These are phyloP conservation scores for Rhorus exstirpatorius DNA, from an alignment of 2,888 invertebrate species.

Conservation along the genomic window DNA sequence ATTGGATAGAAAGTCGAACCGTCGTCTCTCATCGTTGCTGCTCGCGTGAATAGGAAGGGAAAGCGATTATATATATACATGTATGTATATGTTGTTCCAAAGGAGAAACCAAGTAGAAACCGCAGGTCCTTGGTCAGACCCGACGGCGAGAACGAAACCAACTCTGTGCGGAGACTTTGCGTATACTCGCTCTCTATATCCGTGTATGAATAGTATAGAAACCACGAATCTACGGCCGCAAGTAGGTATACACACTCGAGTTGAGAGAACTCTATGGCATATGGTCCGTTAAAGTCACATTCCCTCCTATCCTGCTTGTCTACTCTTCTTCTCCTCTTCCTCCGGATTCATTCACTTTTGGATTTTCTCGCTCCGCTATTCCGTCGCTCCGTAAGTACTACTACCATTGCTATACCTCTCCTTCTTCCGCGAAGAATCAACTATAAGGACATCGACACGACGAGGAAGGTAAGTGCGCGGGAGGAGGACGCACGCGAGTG, in stretches of 20 bases:
- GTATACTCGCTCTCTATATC: slow-evolving; percentile 13
- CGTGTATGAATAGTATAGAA: neutral
- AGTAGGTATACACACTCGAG: slow-evolving; percentile 37
- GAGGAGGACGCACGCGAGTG: neutral
- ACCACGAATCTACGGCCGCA: slow-evolving; percentile 31
- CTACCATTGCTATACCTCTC: neutral
- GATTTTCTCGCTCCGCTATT: slow-evolving; percentile 2
- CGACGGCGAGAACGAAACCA: slow-evolving; percentile 21
- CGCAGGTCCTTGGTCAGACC: slow-evolving; percentile 58
- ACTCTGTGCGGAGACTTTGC: too few relatives aligned
- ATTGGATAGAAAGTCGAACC: slow-evolving; percentile 54
- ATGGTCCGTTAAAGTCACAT: slow-evolving; percentile 20
- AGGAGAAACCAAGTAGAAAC: slow-evolving; percentile 55
- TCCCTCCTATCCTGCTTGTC: slow-evolving; percentile 8
- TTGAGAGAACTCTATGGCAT: neutral
- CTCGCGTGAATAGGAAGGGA: slow-evolving; percentile 31
- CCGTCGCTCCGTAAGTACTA: neutral
- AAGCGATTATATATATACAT: too few relatives aligned
- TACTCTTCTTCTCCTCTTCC: slow-evolving; percentile 1
- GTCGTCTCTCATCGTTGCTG: slow-evolving; percentile 20
- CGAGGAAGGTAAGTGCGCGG: neutral
- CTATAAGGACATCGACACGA: slow-evolving; percentile 1
- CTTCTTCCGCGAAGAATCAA: neutral
- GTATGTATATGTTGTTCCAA: slow-evolving; percentile 3
- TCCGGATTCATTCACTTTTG: neutral